These are phyloP conservation scores for Lophotis ruficrista DNA, from an alignment of 2,113 vertebrate genomes.

Conservation along the genomic window DNA sequence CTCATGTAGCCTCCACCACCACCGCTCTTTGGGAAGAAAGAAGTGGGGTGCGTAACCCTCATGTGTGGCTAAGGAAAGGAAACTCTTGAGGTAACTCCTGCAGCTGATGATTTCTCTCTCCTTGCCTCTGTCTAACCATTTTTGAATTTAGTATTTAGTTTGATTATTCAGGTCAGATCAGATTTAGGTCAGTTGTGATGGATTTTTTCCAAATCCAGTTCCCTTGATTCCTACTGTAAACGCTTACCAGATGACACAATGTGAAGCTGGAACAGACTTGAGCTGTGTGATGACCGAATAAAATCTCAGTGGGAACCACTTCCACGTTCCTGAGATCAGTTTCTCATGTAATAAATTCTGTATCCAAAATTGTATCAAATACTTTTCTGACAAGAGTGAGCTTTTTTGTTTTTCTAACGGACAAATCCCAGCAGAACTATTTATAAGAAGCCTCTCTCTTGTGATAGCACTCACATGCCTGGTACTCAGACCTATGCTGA, in stretches of 20 bases:
- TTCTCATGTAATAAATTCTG: slow-evolving; percentile 70
- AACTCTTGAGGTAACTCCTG: neutral
- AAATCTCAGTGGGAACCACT: slow-evolving; percentile 65
- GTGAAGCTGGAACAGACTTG: slow-evolving; percentile 44
- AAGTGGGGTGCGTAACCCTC: neutral
- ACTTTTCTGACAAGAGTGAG: slow-evolving; percentile 48
- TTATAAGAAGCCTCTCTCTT: slow-evolving; percentile 36
- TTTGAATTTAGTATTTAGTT: slow-evolving; percentile 33
- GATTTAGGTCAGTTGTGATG: slow-evolving; percentile 60
- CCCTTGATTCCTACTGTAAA: slow-evolving; percentile 56
- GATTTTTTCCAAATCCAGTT: slow-evolving; percentile 59
- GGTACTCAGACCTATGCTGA: slow-evolving; percentile 36
- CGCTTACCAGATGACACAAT: slow-evolving; percentile 56
- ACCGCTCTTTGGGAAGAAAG: neutral
- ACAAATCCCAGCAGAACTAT: slow-evolving; percentile 57
- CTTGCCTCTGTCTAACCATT: slow-evolving; percentile 26
- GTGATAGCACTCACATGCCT: slow-evolving; percentile 19
- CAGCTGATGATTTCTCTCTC: neutral
- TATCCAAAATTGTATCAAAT: slow-evolving; percentile 65
- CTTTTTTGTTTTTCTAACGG: neutral
- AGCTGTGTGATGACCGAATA: slow-evolving; percentile 49
- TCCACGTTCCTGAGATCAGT: slow-evolving; percentile 57
- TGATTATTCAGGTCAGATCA: slow-evolving; percentile 64
- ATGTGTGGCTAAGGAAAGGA: neutral
- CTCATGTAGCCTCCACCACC: neutral